phyloP scores from a whole-genome alignment of 1,140 invertebrate species.

The Propsilocerus akamusi region DNA sequence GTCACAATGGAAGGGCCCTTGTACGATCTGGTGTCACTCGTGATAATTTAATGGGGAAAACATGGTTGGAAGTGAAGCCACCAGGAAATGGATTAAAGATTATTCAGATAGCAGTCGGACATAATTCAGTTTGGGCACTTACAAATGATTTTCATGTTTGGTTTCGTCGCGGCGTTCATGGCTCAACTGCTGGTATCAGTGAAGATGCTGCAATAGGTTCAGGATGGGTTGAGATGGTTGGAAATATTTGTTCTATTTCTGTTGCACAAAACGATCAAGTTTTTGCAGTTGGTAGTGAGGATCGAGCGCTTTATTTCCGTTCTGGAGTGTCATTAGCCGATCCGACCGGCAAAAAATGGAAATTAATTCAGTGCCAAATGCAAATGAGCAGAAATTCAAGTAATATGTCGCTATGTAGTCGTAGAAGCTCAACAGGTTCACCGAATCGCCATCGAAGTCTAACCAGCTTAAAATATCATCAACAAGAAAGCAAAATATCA shows the following conservation, averaged over 20 bases:
- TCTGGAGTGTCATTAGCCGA: slow-evolving; percentile 56
- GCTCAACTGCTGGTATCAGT: slow-evolving; percentile 42
- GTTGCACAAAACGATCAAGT: slow-evolving; percentile 76
- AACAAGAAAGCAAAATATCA: slow-evolving; percentile 18
- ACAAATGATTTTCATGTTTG: slow-evolving; percentile 71
- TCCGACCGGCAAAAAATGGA: slow-evolving; percentile 75
- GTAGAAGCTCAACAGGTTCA: slow-evolving; percentile 27
- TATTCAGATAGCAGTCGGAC: slow-evolving; percentile 60
- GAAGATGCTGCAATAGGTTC: slow-evolving; percentile 51
- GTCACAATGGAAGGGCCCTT: slow-evolving; percentile 61
- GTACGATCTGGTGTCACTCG: slow-evolving; percentile 58
- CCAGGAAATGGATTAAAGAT: slow-evolving; percentile 48
- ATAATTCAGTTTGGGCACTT: slow-evolving; percentile 72
- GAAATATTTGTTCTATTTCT: slow-evolving; percentile 61
- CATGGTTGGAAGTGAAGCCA: slow-evolving; percentile 63
- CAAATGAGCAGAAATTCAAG: slow-evolving; percentile 62
- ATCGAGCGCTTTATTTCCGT: slow-evolving; percentile 59
- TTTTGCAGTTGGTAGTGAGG: slow-evolving; percentile 23
- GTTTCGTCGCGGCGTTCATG: slow-evolving; percentile 71
- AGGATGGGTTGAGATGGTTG: slow-evolving; percentile 71
- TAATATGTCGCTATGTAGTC: slow-evolving; percentile 29
- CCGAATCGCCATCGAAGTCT: slow-evolving; percentile 23
- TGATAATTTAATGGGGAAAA: slow-evolving; percentile 50
- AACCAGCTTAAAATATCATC: slow-evolving; percentile 22
- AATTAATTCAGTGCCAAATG: slow-evolving; percentile 49